Evolutionary conservation across 2,888 invertebrate genomes (phyloP).

Genomic region (Steromphala cineraria): DNA sequence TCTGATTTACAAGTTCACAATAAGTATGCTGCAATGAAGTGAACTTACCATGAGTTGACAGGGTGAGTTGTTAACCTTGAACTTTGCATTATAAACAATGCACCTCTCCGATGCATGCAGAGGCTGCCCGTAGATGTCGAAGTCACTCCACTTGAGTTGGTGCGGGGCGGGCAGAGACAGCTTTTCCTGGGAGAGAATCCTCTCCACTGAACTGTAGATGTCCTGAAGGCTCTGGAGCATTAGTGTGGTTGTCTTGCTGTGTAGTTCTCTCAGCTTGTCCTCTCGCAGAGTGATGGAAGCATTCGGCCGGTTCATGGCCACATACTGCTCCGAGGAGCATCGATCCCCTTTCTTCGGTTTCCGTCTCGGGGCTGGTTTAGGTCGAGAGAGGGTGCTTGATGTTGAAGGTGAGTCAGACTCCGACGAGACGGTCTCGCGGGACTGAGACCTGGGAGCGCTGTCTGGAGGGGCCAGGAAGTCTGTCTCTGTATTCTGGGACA

Average conservation of each 20-base stretch:
- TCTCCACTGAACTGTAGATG: slow-evolving; percentile 63
- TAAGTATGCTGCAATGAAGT: too few species aligned
- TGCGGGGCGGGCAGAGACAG: slow-evolving; percentile 34
- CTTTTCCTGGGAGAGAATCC: slow-evolving; percentile 54
- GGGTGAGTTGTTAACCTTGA: slow-evolving; percentile 50
- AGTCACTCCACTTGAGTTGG: slow-evolving; percentile 62
- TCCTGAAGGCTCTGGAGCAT: slow-evolving; percentile 63
- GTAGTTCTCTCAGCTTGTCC: slow-evolving; percentile 58
- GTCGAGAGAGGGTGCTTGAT: slow-evolving; percentile 56
- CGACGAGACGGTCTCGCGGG: slow-evolving; percentile 40
- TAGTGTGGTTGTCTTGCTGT: slow-evolving; percentile 56
- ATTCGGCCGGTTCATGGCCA: slow-evolving; percentile 67
- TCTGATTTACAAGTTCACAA: too few species aligned
- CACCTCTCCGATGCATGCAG: slow-evolving; percentile 64
- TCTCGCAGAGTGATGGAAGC: slow-evolving; percentile 58
- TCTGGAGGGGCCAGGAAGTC: slow-evolving; percentile 34
- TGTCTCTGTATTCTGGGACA: slow-evolving; percentile 25
- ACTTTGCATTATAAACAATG: slow-evolving; percentile 65
- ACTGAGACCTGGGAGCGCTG: slow-evolving; percentile 38
- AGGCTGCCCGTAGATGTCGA: slow-evolving; percentile 65
- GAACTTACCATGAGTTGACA: slow-evolving; percentile 64
- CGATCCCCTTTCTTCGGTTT: slow-evolving; percentile 55
- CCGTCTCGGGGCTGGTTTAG: slow-evolving; percentile 60
- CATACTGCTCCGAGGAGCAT: slow-evolving; percentile 63
- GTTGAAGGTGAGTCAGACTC: slow-evolving; percentile 54